Evolutionary conservation across 1,140 invertebrate species (phyloP).

Genomic region (Cotesia vestalis): DNA sequence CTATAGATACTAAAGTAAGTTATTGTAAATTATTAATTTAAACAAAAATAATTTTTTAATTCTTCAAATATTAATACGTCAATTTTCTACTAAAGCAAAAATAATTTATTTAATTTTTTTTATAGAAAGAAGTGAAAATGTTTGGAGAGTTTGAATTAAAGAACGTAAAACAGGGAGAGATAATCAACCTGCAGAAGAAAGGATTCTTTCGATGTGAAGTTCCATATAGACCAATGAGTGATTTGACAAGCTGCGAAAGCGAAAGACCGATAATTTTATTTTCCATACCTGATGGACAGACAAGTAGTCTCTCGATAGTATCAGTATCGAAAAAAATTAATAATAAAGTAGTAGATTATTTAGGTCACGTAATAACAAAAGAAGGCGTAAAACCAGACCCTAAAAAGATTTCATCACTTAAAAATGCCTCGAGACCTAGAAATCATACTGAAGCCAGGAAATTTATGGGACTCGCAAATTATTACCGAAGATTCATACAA

Average conservation of each 20-base stretch:
- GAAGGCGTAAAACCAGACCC: too few relatives aligned
- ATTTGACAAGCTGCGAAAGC: conserved; percentile 74
- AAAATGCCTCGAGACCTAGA: too few relatives aligned
- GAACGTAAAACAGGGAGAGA: conserved; percentile 88
- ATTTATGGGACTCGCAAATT: too few relatives aligned
- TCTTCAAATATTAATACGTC: too few relatives aligned
- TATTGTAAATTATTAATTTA: too few relatives aligned
- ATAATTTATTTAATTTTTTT: background rate
- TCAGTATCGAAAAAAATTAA: conserved; percentile 34
- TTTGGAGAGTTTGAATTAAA: conserved; percentile 88
- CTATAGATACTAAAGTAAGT: conserved; percentile 84
- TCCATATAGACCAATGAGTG: conserved; percentile 72
- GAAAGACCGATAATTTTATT: conserved; percentile 88
- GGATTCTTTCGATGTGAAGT: conserved; percentile 95
- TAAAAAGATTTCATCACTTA: too few relatives aligned
- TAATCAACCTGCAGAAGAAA: conserved; percentile 94
- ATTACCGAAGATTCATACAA: too few relatives aligned
- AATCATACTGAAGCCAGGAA: too few relatives aligned
- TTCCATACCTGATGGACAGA: conserved; percentile 92
- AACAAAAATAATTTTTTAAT: too few relatives aligned
- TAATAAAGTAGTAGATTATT: too few relatives aligned
- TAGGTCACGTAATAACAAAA: too few relatives aligned
- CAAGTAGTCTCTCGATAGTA: conserved; percentile 43
- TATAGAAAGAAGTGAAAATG: conserved; percentile 81
- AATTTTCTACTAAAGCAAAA: too few relatives aligned